A percentile compares a stretch with the other conserved stretches of the same genome.
These are phyloP conservation scores for Euplexia lucipara DNA, from an alignment of 2,888 invertebrate species.

Conservation along the genomic window DNA sequence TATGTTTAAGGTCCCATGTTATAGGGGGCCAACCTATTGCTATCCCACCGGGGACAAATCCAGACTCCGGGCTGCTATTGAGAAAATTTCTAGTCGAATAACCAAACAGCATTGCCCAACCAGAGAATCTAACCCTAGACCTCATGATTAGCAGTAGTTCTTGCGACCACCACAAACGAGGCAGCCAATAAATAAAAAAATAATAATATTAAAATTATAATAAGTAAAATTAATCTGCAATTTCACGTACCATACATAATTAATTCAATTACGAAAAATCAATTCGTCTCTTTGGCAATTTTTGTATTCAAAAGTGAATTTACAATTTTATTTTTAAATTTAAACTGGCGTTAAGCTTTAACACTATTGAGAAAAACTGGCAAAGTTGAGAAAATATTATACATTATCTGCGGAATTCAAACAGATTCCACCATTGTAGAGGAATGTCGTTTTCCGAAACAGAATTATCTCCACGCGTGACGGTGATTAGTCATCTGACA, in stretches of 20 bases:
- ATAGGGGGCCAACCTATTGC: too few relatives aligned
- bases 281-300: constrained; percentile 90
- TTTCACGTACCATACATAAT: constrained; percentile 77
- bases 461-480: constrained; percentile 29
- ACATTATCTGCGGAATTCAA: constrained; percentile 74
- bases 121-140: too few relatives aligned
- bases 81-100: too few relatives aligned
- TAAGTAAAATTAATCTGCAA: constrained; percentile 76
- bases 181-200: too few relatives aligned
- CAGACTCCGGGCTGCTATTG: too few relatives aligned
- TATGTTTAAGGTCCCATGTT: too few relatives aligned
- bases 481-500: too few relatives aligned
- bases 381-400: constrained; percentile 83
- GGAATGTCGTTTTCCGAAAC: constrained; percentile 27
- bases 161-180: too few relatives aligned
- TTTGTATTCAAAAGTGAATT: constrained; percentile 90
- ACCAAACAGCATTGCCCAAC: too few relatives aligned
- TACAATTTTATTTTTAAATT: constrained; percentile 86
- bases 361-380: constrained; percentile 87
- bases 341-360: constrained; percentile 84
- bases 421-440: constrained; percentile 66
- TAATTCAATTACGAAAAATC: constrained; percentile 76
- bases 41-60: too few relatives aligned
- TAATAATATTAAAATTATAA: constrained; percentile 65
- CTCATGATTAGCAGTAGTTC: too few relatives aligned